Evolutionary conservation across 1,140 invertebrate species (phyloP).

Genomic region (Metaphire vulgaris): DNA sequence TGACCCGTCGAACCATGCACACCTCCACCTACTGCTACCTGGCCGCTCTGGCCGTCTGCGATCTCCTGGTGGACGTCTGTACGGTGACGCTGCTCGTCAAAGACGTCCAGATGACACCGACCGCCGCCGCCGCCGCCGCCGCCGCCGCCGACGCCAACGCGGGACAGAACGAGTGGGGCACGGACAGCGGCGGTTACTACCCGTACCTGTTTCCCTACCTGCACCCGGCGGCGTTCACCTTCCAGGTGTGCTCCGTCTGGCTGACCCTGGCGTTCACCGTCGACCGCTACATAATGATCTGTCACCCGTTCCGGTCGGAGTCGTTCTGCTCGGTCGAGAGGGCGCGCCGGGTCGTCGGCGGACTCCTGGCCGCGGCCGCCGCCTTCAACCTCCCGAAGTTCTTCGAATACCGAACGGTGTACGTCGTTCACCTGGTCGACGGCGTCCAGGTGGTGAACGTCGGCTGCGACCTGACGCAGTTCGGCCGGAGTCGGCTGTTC

Average conservation of each 20-base stretch:
- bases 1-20: constrained; percentile 44
- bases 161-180: constrained; percentile 25
- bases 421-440: constrained; percentile 1
- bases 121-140: too few relatives aligned
- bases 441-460: constrained; percentile 26
- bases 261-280: constrained; percentile 51
- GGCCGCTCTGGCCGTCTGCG: constrained; percentile 46
- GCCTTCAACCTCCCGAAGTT: constrained; percentile 47
- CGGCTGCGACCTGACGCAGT: constrained; percentile 36
- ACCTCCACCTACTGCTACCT: constrained; percentile 50
- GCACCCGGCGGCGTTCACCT: constrained; percentile 44
- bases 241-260: constrained; percentile 49
- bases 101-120: constrained; percentile 40
- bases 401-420: constrained; percentile 44
- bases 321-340: constrained; percentile 40
- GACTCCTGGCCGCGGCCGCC: constrained; percentile 37
- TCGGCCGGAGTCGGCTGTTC: constrained; percentile 43
- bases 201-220: constrained; percentile 44
- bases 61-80: constrained; percentile 43
- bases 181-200: constrained; percentile 34
- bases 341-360: constrained; percentile 42
- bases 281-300: constrained; percentile 53
- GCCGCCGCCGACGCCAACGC: constrained; percentile 25
- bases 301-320: constrained; percentile 50
- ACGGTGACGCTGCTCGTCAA: constrained; percentile 40